These are phyloP conservation scores for Apantesis nais DNA, from an alignment of 2,888 invertebrate species.

Conservation along the genomic window DNA sequence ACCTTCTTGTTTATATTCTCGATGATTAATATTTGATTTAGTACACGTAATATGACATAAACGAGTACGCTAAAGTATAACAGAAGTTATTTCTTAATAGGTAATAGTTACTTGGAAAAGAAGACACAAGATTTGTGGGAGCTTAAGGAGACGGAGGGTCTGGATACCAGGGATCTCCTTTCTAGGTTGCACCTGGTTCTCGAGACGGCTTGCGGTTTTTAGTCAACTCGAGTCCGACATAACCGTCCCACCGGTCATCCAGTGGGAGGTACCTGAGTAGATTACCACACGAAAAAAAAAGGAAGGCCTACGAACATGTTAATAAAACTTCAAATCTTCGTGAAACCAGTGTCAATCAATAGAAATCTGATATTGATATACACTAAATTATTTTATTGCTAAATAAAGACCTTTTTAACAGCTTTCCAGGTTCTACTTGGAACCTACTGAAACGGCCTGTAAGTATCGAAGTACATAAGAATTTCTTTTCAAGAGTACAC, in stretches of 20 bases:
- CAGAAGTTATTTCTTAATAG: neutral
- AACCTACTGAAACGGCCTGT: neutral
- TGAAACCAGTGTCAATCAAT: no score
- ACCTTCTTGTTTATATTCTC: neutral
- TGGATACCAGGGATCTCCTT: no score
- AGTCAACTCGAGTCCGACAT: no score
- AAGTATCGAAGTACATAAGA: neutral
- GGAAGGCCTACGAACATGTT: no score
- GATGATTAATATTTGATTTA: conserved; percentile 1
- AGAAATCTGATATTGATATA: no score
- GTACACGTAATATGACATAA: neutral
- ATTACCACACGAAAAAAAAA: no score
- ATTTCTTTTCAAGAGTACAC: neutral
- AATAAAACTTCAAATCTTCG: no score
- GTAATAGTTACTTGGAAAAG: neutral
- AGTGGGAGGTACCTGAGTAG: no score
- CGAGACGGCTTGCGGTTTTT: no score
- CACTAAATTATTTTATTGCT: no score
- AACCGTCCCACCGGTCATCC: no score
- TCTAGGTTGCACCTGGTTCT: no score
- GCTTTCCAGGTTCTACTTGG: neutral
- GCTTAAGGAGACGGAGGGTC: neutral
- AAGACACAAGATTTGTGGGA: neutral
- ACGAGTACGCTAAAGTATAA: neutral
- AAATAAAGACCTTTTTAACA: neutral